Evolutionary conservation across 1,140 invertebrate genomes (phyloP).

Genomic region (Calephelis nemesis): DNA sequence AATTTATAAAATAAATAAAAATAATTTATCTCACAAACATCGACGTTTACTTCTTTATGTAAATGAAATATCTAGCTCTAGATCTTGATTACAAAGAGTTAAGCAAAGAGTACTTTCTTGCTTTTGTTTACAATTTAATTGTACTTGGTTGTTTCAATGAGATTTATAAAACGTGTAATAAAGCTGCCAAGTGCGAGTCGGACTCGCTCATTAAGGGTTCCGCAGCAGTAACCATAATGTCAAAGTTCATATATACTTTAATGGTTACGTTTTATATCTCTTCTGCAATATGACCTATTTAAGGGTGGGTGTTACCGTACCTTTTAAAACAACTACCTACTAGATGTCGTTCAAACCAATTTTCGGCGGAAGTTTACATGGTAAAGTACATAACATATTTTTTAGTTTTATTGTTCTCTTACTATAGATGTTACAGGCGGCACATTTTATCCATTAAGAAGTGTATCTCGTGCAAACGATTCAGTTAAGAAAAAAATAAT

Average conservation of each 20-base stretch:
- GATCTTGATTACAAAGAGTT: conserved; percentile 65
- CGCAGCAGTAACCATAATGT: background rate
- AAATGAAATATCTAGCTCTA: conserved; percentile 58
- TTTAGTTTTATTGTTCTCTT: too few relatives aligned
- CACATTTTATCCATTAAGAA: too few relatives aligned
- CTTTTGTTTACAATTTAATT: conserved; percentile 58
- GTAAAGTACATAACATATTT: too few relatives aligned
- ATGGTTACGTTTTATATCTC: background rate
- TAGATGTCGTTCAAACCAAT: too few relatives aligned
- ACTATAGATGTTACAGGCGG: too few relatives aligned
- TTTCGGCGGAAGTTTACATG: too few relatives aligned
- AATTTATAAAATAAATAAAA: conserved; percentile 17
- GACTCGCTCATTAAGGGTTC: too few relatives aligned
- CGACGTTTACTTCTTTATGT: conserved; percentile 60
- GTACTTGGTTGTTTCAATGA: conserved; percentile 42
- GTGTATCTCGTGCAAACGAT: too few relatives aligned
- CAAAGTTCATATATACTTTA: background rate
- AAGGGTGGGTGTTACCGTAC: too few relatives aligned
- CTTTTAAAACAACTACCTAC: too few relatives aligned
- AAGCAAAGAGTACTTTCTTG: conserved; percentile 14
- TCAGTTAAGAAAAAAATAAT: too few relatives aligned
- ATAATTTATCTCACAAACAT: conserved; percentile 46
- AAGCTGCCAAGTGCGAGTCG: background rate
- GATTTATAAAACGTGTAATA: conserved; percentile 12
- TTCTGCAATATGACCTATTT: too few relatives aligned